phyloP scores from a whole-genome alignment of 2,888 invertebrate species.

The Xestobium rufovillosum region DNA sequence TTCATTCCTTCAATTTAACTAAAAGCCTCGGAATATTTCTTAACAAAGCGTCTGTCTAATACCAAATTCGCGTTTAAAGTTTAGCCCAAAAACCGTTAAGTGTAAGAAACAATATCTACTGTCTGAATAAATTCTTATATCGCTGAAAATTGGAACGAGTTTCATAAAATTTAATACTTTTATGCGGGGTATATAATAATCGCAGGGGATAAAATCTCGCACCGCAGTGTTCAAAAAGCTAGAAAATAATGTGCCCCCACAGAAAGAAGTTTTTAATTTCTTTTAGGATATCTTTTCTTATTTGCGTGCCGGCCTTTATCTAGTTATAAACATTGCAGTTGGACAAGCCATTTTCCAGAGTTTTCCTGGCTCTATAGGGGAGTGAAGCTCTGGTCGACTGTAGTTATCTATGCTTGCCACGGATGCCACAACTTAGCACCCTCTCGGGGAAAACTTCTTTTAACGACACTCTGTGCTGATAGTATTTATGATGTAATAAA shows the following conservation, averaged over 20 bases:
- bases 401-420: conserved; percentile 28
- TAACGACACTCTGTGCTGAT: conserved; percentile 28
- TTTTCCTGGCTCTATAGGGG: conserved; percentile 2
- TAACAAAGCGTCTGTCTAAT: too few relatives aligned
- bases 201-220: too few relatives aligned
- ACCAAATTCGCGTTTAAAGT: too few relatives aligned
- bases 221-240: conserved; percentile 16
- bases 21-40: too few relatives aligned
- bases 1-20: too few relatives aligned
- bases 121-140: too few relatives aligned
- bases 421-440: conserved; percentile 29
- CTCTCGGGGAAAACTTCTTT: conserved; percentile 31
- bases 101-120: too few relatives aligned
- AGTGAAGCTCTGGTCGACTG: conserved; percentile 16
- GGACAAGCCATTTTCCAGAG: conserved; percentile 13
- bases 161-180: too few relatives aligned
- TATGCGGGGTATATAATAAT: too few relatives aligned
- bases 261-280: conserved; percentile 29
- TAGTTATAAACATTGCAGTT: conserved; percentile 28
- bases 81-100: too few relatives aligned
- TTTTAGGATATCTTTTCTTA: conserved; percentile 26
- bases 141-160: too few relatives aligned
- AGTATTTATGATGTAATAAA: conserved; percentile 31
- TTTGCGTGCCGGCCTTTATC: conserved; percentile 27
- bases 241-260: conserved; percentile 26